These are phyloP conservation scores for Pseudachorutes palmiensis DNA, from an alignment of 1,140 invertebrate species.

Conservation along the genomic window DNA sequence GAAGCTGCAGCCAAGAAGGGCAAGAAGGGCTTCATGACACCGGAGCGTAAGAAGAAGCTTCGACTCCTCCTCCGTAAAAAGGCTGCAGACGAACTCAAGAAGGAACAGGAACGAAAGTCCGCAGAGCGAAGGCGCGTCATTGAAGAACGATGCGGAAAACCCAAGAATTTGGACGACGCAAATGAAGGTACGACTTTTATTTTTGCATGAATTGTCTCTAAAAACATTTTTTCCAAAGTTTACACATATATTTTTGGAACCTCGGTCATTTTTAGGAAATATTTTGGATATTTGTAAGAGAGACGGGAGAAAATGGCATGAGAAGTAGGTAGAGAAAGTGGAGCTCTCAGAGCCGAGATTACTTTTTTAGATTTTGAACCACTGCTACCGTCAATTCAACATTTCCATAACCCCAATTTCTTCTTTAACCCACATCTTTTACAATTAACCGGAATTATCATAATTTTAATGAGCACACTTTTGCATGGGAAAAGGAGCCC, in stretches of 20 bases:
- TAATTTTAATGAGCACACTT: neutral
- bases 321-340: neutral
- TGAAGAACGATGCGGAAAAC: slow-evolving; percentile 83
- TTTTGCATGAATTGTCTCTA: no score
- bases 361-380: no score
- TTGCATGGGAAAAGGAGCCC: slow-evolving; percentile 2
- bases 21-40: slow-evolving; percentile 98
- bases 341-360: no score
- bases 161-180: slow-evolving; percentile 79
- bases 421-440: no score
- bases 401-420: no score
- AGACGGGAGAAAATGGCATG: no score
- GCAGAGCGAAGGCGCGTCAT: slow-evolving; percentile 96
- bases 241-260: no score
- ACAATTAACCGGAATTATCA: no score
- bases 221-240: no score
- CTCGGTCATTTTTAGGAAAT: no score
- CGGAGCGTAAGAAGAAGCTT: slow-evolving; percentile 96
- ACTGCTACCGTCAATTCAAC: no score
- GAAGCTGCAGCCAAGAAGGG: slow-evolving; percentile 91
- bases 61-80: slow-evolving; percentile 98
- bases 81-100: slow-evolving; percentile 98
- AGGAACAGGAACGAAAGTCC: slow-evolving; percentile 96
- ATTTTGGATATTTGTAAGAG: neutral
- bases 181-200: slow-evolving; percentile 60